These are phyloP conservation scores for Neogobius melanostomus DNA, from an alignment of 2,113 vertebrate species.

Conservation along the genomic window DNA sequence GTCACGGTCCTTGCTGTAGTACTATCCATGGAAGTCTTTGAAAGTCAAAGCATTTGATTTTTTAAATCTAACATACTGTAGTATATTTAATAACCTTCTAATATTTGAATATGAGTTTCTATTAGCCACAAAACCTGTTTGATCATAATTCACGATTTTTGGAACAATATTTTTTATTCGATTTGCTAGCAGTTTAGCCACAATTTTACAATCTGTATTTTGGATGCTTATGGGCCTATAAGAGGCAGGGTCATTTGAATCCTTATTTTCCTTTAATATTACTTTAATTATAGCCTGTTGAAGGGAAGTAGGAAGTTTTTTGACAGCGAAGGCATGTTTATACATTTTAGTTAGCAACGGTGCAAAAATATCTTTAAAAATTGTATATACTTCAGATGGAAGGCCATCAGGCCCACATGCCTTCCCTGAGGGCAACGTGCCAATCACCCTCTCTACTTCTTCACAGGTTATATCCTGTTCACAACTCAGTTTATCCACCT, in stretches of 20 bases:
- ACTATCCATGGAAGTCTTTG: no score
- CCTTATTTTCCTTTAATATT: neutral
- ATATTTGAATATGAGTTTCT: no score
- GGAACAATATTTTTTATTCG: no score
- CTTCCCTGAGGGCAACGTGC: neutral
- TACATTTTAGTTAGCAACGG: neutral
- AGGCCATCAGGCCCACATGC: neutral
- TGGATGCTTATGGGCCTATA: neutral
- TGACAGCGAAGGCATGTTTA: neutral
- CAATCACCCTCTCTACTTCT: neutral
- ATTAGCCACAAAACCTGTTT: no score
- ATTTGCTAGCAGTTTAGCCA: no score
- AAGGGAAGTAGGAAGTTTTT: neutral
- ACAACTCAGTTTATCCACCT: neutral
- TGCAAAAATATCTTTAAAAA: neutral
- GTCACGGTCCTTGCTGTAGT: no score
- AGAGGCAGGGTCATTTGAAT: neutral
- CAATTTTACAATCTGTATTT: neutral
- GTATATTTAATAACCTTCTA: no score
- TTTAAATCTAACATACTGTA: no score
- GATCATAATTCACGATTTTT: no score
- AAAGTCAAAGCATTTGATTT: no score
- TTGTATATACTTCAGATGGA: neutral
- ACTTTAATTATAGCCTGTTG: neutral
- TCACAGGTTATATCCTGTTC: neutral